phyloP scores from a whole-genome alignment of 2,888 invertebrate genomes.

The Folsomia manolachei region DNA sequence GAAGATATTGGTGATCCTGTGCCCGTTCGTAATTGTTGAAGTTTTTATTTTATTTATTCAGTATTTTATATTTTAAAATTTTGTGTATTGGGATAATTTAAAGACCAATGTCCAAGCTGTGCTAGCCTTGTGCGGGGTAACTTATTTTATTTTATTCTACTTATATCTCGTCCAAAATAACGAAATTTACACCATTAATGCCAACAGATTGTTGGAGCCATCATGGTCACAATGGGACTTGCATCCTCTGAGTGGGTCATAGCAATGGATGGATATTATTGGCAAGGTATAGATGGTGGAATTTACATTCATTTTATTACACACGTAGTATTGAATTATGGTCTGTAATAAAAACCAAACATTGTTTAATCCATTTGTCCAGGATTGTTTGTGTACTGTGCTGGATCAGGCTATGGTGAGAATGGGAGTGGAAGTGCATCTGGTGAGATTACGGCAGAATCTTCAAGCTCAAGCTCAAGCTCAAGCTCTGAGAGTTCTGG shows the following conservation, averaged over 20 bases:
- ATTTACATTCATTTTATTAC: neutral
- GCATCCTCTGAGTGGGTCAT: constrained; percentile 41
- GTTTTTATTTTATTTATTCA: constrained; percentile 23
- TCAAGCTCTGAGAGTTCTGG: neutral
- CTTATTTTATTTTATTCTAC: no score
- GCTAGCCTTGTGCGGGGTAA: constrained; percentile 23
- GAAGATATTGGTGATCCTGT: constrained; percentile 42
- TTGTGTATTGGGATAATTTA: neutral
- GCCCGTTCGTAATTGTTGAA: no score
- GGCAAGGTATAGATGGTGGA: constrained; percentile 32
- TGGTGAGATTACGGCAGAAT: constrained; percentile 6
- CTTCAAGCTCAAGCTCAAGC: neutral
- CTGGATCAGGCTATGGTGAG: constrained; percentile 33
- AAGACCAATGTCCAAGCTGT: constrained; percentile 32
- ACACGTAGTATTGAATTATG: neutral
- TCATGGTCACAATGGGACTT: constrained; percentile 38
- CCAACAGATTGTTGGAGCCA: constrained; percentile 28
- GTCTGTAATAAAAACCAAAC: neutral
- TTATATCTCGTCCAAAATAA: no score
- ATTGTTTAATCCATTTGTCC: neutral
- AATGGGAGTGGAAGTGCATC: constrained; percentile 30
- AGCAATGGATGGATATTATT: constrained; percentile 38
- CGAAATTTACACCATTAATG: no score
- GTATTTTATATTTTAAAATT: constrained; percentile 4
- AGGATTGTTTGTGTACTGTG: constrained; percentile 43